Percentiles rank a stretch among this genome's conserved stretches.
phyloP scores from a whole-genome alignment of 1,140 invertebrate genomes.

The Gryon sp. region DNA sequence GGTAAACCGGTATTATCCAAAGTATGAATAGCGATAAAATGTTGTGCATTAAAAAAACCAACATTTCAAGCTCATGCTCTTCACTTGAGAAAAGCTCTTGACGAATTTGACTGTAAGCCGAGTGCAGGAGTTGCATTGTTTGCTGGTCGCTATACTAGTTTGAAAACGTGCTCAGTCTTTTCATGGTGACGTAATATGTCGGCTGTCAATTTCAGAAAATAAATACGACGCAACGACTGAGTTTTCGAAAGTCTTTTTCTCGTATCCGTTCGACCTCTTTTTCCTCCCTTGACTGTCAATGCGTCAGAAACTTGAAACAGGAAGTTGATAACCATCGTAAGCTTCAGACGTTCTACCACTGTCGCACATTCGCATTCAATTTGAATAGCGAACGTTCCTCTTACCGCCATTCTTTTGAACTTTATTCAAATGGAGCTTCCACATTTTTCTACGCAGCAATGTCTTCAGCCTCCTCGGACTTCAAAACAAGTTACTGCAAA shows the following conservation, averaged over 20 bases:
- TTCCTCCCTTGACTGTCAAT: conserved; percentile 59
- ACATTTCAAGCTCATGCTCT: conserved; percentile 43
- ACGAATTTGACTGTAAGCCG: conserved; percentile 46
- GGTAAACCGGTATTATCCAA: conserved; percentile 39
- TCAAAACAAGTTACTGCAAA: conserved; percentile 43
- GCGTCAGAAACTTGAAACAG: conserved; percentile 69
- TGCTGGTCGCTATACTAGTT: conserved; percentile 50
- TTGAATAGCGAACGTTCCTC: conserved; percentile 66
- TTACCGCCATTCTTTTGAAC: conserved; percentile 66
- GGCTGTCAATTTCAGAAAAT: conserved; percentile 62
- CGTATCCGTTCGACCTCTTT: conserved; percentile 42
- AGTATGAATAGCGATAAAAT: conserved; percentile 44
- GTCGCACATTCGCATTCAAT: conserved; percentile 70
- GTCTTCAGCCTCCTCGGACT: conserved; percentile 45
- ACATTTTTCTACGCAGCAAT: conserved; percentile 41
- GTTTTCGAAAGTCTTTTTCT: conserved; percentile 58
- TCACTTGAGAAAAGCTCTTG: conserved; percentile 39
- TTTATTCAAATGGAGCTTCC: conserved; percentile 71
- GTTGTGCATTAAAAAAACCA: conserved; percentile 42
- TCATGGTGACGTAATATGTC: conserved; percentile 58
- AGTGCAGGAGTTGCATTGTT: conserved; percentile 56
- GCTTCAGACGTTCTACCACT: conserved; percentile 66
- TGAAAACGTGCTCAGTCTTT: conserved; percentile 56
- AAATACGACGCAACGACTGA: conserved; percentile 51
- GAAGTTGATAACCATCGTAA: conserved; percentile 71